phyloP scores from a whole-genome alignment of 2,888 invertebrate species.

The Scaptomyza polygonia region DNA sequence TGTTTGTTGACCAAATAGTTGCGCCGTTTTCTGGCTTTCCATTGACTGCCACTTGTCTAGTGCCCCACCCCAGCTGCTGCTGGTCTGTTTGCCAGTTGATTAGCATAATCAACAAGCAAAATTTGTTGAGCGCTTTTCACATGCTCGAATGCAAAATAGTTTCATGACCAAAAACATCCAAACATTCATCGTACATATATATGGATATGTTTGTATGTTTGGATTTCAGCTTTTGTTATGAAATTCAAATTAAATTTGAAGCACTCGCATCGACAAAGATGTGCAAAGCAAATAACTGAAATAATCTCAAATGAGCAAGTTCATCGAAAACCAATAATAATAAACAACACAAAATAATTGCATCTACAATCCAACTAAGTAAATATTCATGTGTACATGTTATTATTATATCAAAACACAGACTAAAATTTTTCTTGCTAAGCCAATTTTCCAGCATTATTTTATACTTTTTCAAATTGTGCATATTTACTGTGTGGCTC shows the following conservation, averaged over 20 bases:
- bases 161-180: conserved; percentile 1
- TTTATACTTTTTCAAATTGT: too few species aligned
- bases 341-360: conserved; percentile 39
- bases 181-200: neutral
- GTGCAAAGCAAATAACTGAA: conserved; percentile 15
- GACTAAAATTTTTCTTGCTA: conserved; percentile 4
- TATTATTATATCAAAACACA: conserved; percentile 35
- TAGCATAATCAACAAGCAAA: conserved; percentile 64
- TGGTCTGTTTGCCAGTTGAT: conserved; percentile 41
- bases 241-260: conserved; percentile 26
- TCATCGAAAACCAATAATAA: conserved; percentile 23
- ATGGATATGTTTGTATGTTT: neutral
- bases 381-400: conserved; percentile 27
- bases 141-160: conserved; percentile 26
- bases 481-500: neutral
- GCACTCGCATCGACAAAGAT: neutral
- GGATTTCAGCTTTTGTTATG: conserved; percentile 3
- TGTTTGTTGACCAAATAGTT: conserved; percentile 62
- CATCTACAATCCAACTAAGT: conserved; percentile 17
- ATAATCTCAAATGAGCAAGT: conserved; percentile 18
- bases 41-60: conserved; percentile 15
- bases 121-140: conserved; percentile 35
- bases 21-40: conserved; percentile 45
- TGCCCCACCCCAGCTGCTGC: neutral
- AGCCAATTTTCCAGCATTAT: conserved; percentile 4